phyloP scores from a whole-genome alignment of 1,140 invertebrate species.

The Camponotus floridanus region DNA sequence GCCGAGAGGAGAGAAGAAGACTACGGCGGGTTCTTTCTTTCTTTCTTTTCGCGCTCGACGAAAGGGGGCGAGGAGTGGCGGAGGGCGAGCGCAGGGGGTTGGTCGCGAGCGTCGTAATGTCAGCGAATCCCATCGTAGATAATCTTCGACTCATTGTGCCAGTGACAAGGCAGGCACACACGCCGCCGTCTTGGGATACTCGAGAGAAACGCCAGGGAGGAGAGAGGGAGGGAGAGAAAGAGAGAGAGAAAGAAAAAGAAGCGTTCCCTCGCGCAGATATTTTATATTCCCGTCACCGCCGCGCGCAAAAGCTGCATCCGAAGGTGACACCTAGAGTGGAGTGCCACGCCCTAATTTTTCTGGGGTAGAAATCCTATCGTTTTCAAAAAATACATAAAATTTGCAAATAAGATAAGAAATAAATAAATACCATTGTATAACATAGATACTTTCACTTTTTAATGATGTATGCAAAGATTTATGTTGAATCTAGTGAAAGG shows the following conservation, averaged over 20 bases:
- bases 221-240: no score
- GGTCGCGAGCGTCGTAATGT: slow-evolving; percentile 69
- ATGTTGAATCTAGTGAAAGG: no score
- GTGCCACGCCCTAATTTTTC: slow-evolving; percentile 69
- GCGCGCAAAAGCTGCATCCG: slow-evolving; percentile 52
- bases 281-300: slow-evolving; percentile 63
- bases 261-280: slow-evolving; percentile 59
- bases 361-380: slow-evolving; percentile 25
- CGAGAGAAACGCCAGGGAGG: slow-evolving; percentile 60
- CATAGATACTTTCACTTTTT: no score
- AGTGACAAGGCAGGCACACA: slow-evolving; percentile 69
- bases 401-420: background rate
- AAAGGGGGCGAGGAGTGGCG: slow-evolving; percentile 50
- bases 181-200: slow-evolving; percentile 39
- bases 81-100: slow-evolving; percentile 44
- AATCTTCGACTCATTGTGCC: slow-evolving; percentile 76
- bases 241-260: no score
- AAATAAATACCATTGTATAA: background rate
- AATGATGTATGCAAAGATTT: no score
- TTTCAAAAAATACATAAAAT: background rate
- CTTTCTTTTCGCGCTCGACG: slow-evolving; percentile 13
- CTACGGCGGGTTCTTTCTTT: slow-evolving; percentile 51
- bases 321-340: slow-evolving; percentile 10
- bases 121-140: slow-evolving; percentile 76
- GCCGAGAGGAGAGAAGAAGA: slow-evolving; percentile 42